Base-by-base conservation (phyloP, 2,113 vertebrate species). In the Aegithalos caudatus region DNA sequence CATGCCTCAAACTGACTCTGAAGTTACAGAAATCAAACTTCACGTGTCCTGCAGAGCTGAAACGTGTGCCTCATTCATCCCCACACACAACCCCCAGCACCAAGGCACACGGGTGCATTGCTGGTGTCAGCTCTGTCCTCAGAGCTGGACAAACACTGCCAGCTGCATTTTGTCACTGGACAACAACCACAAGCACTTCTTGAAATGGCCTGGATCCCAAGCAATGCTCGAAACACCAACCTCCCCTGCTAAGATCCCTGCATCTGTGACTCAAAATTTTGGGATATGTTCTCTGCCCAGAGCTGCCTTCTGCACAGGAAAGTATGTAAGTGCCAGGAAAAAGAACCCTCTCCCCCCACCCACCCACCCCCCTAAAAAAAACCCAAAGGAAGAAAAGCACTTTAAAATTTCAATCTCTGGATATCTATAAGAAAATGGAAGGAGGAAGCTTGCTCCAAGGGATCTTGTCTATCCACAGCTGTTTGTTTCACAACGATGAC, bases 61-160 rank as follows among this genome's bases (percentile, higher is more conserved):
- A 86, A 60, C 0, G 1, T 6, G 67, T 7, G 18, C 21, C 33
- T 79, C 3, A 0, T 33, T 35, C 44, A 8, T 19, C 53, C n/a
- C 15, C 28, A 23, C 4, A 33, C 1, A 31, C 33, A 53, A 1
- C 7, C n/a, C 61, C 11, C 29, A 21, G 12, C 37, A 35, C 3
- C 2, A 1, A 61, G 2, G 2, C 66, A 33, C 17, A 33, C 0
- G 0, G 42, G 14, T 9, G 38, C 58, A 38, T 56, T 2, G 5
- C 11, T 1, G 1, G 20, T 7, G 40, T 22, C 69, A 58, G 33
- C n/a, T 74, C 53, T 20, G 38, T 74, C 64, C 89, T 56, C 18
- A 5, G 48, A 56, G 29, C 3, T 33, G 31, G n/a, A 44, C 31
- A 37, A 79, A 56, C 7, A 3, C 31, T 6, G 42, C 20, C 35